A percentile compares a stretch with the other conserved stretches of the same genome.
phyloP scores from a whole-genome alignment of 1,140 invertebrate species.

The Caenorhabditis remanei region DNA sequence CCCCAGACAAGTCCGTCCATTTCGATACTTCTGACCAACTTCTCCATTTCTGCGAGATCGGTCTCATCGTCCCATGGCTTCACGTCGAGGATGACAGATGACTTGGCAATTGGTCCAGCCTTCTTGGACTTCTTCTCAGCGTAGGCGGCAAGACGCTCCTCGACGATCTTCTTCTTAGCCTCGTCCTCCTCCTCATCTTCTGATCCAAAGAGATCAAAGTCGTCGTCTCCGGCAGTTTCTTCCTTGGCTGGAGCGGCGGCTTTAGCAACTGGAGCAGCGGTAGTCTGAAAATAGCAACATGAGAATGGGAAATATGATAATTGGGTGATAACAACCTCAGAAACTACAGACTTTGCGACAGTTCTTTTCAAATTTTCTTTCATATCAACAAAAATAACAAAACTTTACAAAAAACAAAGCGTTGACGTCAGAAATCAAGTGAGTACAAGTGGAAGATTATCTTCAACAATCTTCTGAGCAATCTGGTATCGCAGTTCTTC shows the following conservation, averaged over 20 bases:
- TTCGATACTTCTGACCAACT: conserved; percentile 75
- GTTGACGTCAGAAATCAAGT: background rate
- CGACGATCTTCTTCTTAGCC: conserved; percentile 85
- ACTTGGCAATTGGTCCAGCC: conserved; percentile 90
- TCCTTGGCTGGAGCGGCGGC: conserved; percentile 57
- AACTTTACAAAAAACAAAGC: too few species aligned
- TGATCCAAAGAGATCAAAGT: conserved; percentile 92
- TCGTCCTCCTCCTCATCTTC: conserved; percentile 82
- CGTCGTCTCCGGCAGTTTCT: conserved; percentile 83
- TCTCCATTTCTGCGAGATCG: conserved; percentile 79
- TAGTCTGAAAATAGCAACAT: conserved; percentile 31
- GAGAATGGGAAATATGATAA: conserved; percentile 4
- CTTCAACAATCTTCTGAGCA: conserved; percentile 2
- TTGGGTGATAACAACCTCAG: background rate
- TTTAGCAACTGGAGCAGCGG: conserved; percentile 4
- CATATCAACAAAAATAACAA: background rate
- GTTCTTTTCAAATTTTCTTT: background rate
- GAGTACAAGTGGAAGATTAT: conserved; percentile 54
- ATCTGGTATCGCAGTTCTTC: conserved; percentile 52
- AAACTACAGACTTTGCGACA: conserved; percentile 8
- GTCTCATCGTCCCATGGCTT: conserved; percentile 82
- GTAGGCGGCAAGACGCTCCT: conserved; percentile 89
- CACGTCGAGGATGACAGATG: conserved; percentile 89
- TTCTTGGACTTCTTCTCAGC: conserved; percentile 92
- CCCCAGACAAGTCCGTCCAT: conserved; percentile 80